These are phyloP conservation scores for Conger conger DNA, from an alignment of 2,113 vertebrate genomes.

Conservation along the genomic window DNA sequence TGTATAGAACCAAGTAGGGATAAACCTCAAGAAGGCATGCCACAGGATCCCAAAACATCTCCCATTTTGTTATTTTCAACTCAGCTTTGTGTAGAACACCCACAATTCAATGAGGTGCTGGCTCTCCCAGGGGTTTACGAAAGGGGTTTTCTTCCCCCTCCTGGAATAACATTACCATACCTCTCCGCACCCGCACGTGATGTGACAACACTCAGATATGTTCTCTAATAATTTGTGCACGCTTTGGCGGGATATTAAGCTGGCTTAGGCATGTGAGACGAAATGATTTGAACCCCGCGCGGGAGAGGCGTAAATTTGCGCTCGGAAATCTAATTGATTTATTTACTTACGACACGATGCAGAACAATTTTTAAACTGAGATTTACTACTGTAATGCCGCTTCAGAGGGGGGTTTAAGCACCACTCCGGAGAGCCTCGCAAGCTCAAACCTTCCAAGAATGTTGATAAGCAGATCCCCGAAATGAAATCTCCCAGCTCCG, in stretches of 20 bases:
- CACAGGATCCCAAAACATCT: slow-evolving; percentile 41
- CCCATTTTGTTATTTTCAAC: slow-evolving; percentile 27
- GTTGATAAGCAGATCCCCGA: slow-evolving; percentile 77
- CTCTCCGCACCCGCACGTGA: slow-evolving; percentile 40
- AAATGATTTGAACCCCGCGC: slow-evolving; percentile 56
- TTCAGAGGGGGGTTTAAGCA: slow-evolving; percentile 53
- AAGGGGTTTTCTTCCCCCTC: slow-evolving; percentile 33
- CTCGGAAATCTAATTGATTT: slow-evolving; percentile 65
- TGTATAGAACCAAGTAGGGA: slow-evolving; percentile 32
- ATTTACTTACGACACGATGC: slow-evolving; percentile 64
- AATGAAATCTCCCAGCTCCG: slow-evolving; percentile 72
- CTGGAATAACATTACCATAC: slow-evolving; percentile 50
- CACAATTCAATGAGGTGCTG: slow-evolving; percentile 48
- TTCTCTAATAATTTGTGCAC: slow-evolving; percentile 63
- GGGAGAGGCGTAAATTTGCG: slow-evolving; percentile 44
- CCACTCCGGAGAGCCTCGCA: slow-evolving; percentile 51
- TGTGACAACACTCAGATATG: slow-evolving; percentile 54
- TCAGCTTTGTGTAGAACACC: slow-evolving; percentile 57
- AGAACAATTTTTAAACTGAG: slow-evolving; percentile 60
- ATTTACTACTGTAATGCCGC: slow-evolving; percentile 67
- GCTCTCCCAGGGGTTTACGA: slow-evolving; percentile 44
- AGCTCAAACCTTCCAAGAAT: slow-evolving; percentile 72
- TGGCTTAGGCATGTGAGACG: slow-evolving; percentile 59
- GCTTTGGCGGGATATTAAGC: slow-evolving; percentile 59
- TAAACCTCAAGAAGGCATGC: slow-evolving; percentile 26